These are phyloP conservation scores for Pyrocoelia pectoralis DNA, from an alignment of 2,888 invertebrate genomes.

Conservation along the genomic window DNA sequence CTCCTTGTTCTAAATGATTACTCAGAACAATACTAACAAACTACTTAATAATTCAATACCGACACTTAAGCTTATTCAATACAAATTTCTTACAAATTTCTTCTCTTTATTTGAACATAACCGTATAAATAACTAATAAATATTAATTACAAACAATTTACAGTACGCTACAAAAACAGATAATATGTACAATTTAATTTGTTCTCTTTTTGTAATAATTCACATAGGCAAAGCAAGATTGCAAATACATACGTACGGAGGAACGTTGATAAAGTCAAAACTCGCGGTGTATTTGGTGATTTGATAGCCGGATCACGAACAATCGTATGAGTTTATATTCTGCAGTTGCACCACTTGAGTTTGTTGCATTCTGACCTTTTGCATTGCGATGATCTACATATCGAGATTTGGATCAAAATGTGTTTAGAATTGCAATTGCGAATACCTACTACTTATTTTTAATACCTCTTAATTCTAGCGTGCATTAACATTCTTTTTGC, in stretches of 20 bases:
- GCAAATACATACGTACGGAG: conserved; percentile 51
- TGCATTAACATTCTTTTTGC: too few relatives aligned
- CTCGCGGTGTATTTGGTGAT: conserved; percentile 28
- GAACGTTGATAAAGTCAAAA: conserved; percentile 38
- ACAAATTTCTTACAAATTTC: conserved; percentile 22
- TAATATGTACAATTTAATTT: conserved; percentile 17
- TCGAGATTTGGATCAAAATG: conserved; percentile 33
- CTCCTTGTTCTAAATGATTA: conserved; percentile 10
- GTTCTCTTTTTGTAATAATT: conserved; percentile 47
- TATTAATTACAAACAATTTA: conserved; percentile 13
- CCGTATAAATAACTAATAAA: conserved; percentile 18
- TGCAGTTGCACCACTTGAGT: conserved; percentile 32
- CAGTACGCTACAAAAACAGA: conserved; percentile 1
- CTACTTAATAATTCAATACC: conserved; percentile 15
- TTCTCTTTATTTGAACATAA: conserved; percentile 7
- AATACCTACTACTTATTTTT: conserved; percentile 14
- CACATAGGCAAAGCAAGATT: conserved; percentile 52
- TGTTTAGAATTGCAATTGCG: conserved; percentile 30
- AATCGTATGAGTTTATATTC: conserved; percentile 37
- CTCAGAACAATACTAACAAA: conserved; percentile 10
- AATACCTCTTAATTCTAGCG: conserved; percentile 6
- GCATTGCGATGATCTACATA: conserved; percentile 28
- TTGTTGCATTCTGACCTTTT: conserved; percentile 19
- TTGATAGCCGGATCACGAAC: conserved; percentile 39
- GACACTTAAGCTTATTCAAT: conserved; percentile 20